A percentile compares a stretch with the other conserved stretches of the same genome.
Evolutionary conservation across 2,797 vertebrate species (phyloP).

Genomic region (Cetoscarus ocellatus): DNA sequence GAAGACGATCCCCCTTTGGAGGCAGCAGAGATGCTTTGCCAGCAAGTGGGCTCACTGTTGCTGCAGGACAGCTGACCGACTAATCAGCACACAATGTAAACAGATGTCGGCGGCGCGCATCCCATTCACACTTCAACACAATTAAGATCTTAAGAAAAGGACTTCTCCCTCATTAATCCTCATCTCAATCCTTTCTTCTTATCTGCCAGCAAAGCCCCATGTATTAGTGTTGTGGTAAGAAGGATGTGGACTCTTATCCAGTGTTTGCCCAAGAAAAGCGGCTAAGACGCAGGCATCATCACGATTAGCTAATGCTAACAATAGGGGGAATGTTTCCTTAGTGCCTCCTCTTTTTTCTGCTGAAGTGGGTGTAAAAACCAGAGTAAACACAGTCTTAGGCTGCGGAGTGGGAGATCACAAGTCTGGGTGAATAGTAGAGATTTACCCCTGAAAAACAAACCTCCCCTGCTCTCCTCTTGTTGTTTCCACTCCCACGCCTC

Average conservation of each 20-base stretch:
- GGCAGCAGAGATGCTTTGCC: slow-evolving; percentile 55
- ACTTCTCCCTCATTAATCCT: slow-evolving; percentile 84
- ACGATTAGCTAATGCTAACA: slow-evolving; percentile 83
- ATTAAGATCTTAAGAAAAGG: slow-evolving; percentile 77
- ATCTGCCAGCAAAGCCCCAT: slow-evolving; percentile 78
- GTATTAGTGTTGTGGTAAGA: slow-evolving; percentile 84
- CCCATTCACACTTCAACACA: slow-evolving; percentile 78
- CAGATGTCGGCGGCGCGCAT: slow-evolving; percentile 67
- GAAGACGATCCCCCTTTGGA: slow-evolving; percentile 56
- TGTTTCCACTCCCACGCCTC: slow-evolving; percentile 70
- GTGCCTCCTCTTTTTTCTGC: slow-evolving; percentile 67
- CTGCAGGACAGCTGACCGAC: slow-evolving; percentile 77
- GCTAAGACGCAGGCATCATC: slow-evolving; percentile 81
- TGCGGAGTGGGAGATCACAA: slow-evolving; percentile 67
- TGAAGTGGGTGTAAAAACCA: slow-evolving; percentile 80
- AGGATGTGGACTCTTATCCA: slow-evolving; percentile 86
- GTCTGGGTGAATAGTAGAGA: slow-evolving; percentile 73
- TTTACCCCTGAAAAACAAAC: slow-evolving; percentile 70
- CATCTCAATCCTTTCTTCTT: slow-evolving; percentile 78
- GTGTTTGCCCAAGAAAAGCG: slow-evolving; percentile 84
- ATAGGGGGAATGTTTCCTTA: slow-evolving; percentile 77
- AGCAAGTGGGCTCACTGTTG: slow-evolving; percentile 78
- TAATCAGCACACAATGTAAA: slow-evolving; percentile 83
- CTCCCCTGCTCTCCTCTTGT: slow-evolving; percentile 47
- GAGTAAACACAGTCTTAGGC: slow-evolving; percentile 77